A percentile compares a stretch with the other conserved stretches of the same genome.
Conservation (phyloP, 2,888 invertebrate genomes). For the Crematogaster levior region DNA sequence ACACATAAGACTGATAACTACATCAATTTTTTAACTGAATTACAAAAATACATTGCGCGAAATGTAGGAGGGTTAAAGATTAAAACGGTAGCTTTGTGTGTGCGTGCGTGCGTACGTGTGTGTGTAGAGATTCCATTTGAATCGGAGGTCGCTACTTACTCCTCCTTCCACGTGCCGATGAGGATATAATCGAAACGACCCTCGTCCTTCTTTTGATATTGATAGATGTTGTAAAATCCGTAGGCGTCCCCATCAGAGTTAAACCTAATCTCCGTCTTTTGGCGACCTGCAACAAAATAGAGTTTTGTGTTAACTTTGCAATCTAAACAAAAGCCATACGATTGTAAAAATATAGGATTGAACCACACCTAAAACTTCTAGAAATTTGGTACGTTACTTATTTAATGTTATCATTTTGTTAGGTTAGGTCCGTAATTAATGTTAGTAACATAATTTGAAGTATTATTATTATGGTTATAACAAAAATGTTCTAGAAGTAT, state of each 20-base stretch:
- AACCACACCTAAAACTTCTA: not conserved
- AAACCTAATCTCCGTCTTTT: constrained; percentile 87
- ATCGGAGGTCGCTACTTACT: constrained; percentile 82
- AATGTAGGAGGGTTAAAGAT: constrained; percentile 2
- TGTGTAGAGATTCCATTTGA: not conserved
- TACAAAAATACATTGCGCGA: not conserved
- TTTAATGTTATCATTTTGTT: not conserved
- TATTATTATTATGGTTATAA: not conserved
- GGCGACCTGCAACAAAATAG: constrained; percentile 83
- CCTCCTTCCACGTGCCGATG: constrained; percentile 88
- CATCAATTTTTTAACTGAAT: constrained; percentile 16
- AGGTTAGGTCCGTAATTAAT: too few species aligned
- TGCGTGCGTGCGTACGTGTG: not conserved
- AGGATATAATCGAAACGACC: constrained; percentile 87
- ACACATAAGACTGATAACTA: not conserved
- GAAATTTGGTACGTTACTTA: not conserved
- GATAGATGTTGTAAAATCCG: constrained; percentile 90
- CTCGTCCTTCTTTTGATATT: constrained; percentile 87
- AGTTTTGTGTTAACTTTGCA: not conserved
- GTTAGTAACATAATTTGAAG: not conserved
- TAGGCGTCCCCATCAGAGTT: constrained; percentile 90
- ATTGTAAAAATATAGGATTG: not conserved
- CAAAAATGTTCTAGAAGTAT: not conserved
- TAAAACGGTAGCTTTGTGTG: constrained; percentile 15
- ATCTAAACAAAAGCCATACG: not conserved